These are phyloP conservation scores for Corbicula japonica DNA, from an alignment of 2,888 invertebrate species.

Conservation along the genomic window DNA sequence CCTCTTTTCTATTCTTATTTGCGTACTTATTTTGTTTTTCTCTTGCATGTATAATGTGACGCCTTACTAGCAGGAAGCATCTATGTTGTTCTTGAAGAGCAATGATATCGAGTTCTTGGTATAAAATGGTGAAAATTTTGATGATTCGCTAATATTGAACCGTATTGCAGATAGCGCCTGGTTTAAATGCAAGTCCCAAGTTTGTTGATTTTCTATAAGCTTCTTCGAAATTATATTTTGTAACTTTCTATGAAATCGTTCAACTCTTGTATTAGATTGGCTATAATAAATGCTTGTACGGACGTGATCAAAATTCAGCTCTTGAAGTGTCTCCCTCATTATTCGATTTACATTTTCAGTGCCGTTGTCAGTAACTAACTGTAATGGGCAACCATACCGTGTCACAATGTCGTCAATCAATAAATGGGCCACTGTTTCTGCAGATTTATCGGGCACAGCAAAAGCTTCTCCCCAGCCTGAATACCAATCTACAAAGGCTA, in stretches of 20 bases:
- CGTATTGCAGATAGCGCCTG: conserved; percentile 52
- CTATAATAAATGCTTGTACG: conserved; percentile 23
- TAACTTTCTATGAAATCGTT: conserved; percentile 45
- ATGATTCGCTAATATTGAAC: conserved; percentile 47
- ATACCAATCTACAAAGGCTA: conserved; percentile 39
- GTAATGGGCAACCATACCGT: conserved; percentile 37
- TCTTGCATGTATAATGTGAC: conserved; percentile 38
- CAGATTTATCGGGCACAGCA: conserved; percentile 36
- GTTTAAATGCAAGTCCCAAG: conserved; percentile 59
- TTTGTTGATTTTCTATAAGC: conserved; percentile 22
- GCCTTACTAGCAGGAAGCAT: conserved; percentile 39
- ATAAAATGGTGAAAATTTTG: conserved; percentile 54
- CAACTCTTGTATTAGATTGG: conserved; percentile 29
- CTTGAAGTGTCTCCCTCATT: conserved; percentile 35
- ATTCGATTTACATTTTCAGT: conserved; percentile 21
- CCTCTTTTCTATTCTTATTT: conserved; percentile 38
- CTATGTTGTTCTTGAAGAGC: conserved; percentile 58
- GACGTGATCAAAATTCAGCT: conserved; percentile 41
- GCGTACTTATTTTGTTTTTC: conserved; percentile 40
- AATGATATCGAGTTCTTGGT: conserved; percentile 47
- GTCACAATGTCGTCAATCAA: conserved; percentile 40
- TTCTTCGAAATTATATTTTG: conserved; percentile 35
- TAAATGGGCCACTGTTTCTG: conserved; percentile 37
- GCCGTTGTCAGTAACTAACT: conserved; percentile 50
- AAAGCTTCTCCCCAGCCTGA: conserved; percentile 43